Conservation (phyloP, 2,888 invertebrate species). For the Rhamphomyia laevipes region DNA sequence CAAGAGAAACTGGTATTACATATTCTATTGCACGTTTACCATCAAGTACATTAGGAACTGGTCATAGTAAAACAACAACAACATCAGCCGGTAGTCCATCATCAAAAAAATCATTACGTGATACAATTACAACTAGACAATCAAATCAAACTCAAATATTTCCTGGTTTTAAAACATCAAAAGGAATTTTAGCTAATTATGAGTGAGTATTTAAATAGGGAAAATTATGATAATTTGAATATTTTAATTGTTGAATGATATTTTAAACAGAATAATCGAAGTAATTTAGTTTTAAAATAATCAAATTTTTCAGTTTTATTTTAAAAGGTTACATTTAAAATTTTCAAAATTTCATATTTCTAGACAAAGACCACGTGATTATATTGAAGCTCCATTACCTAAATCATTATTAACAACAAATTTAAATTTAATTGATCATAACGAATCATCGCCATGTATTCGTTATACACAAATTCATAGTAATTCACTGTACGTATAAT, state of each 20-base stretch:
- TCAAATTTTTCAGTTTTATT: not conserved
- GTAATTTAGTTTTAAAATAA: not conserved
- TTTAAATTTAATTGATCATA: constrained; percentile 18
- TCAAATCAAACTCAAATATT: constrained; percentile 10
- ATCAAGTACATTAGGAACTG: constrained; percentile 22
- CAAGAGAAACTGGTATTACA: constrained; percentile 34
- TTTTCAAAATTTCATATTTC: constrained; percentile 1
- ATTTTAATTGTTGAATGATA: no score
- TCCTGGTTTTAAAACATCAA: constrained; percentile 9
- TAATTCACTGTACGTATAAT: constrained; percentile 10
- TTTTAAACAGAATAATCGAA: no score
- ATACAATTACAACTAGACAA: not conserved
- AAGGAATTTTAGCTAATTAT: constrained; percentile 12
- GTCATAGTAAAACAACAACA: constrained; percentile 20
- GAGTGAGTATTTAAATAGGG: constrained; percentile 13
- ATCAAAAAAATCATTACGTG: constrained; percentile 9
- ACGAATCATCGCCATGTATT: constrained; percentile 31
- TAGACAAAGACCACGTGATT: constrained; percentile 33
- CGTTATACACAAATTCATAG: constrained; percentile 42
- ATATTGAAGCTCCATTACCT: constrained; percentile 37
- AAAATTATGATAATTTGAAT: not conserved
- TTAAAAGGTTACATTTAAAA: no score
- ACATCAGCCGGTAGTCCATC: constrained; percentile 14
- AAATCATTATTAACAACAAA: constrained; percentile 33
- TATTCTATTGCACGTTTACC: constrained; percentile 32